Evolutionary conservation across 2,888 invertebrate species (phyloP), one percentile per base, ranked within the genome.

Genomic region (Spicauda simplicius): DNA sequence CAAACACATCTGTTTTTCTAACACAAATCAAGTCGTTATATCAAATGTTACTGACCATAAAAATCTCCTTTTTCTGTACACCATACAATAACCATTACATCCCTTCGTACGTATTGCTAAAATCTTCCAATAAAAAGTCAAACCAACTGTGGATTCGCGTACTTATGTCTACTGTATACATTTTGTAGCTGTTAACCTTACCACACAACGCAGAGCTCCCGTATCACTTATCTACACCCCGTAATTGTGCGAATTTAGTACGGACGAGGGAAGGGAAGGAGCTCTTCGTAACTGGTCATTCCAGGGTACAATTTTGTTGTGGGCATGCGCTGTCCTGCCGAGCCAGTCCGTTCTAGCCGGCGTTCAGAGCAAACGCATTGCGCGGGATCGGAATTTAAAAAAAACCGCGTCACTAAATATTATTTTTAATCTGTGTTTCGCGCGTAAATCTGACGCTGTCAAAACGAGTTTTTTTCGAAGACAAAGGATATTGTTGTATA

Each of bases 101-200:
- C 37, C n/a, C 52, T 63, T 30, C 18, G n/a, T 33, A 57, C 57
- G 64, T 57, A 37, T 50, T 20, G 48, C 37, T 64, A 52, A 64
- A 64, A 41, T 45, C 59, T 55, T 66, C 54, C 59, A 77, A 74
- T 67, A 25, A 63, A 78, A 77, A 78, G 74, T 75, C 74, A 77
- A 87, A 90, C 90, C 91, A 90, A 88, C 90, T 91, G 90, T 91
- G 85, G 91, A 82, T 85, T 87, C 86, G 67, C 65, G 70, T 80
- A 78, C 77, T 76, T 78, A 76, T 73, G 55, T 60, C 33, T 72
- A 73, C 74, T 73, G 73, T 77, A 70, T 75, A 76, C 78, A 78
- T 74, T 81, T 74, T 76, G 74, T 77, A 73, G 69, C 73, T 70
- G 53, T n/a, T 60, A 66, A 37, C 60, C 57, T 58, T 70, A 69